Evolutionary conservation across 2,888 invertebrate species (phyloP).

Genomic region (Platycheirus rosarum): DNA sequence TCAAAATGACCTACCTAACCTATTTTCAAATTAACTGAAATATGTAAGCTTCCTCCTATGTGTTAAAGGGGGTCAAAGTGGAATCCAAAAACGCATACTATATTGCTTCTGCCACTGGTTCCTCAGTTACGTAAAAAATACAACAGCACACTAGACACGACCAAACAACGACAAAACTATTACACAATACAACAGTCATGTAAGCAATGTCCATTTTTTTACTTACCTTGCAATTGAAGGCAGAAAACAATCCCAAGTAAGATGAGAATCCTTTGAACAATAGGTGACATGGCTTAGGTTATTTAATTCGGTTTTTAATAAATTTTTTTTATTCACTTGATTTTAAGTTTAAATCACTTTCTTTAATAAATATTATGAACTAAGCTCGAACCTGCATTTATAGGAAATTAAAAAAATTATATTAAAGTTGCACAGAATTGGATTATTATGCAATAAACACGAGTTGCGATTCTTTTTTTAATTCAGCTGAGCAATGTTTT

Average conservation of each 20-base stretch:
- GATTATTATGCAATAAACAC: background rate
- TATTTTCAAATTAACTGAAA: slow-evolving; percentile 16
- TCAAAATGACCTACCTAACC: slow-evolving; percentile 31
- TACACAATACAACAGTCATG: slow-evolving; percentile 25
- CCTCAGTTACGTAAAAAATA: slow-evolving; percentile 35
- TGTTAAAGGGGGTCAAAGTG: background rate
- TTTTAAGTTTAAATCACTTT: slow-evolving; percentile 4
- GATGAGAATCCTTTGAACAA: slow-evolving; percentile 80
- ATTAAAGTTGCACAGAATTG: background rate
- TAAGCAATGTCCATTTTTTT: too few relatives aligned
- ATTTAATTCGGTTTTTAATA: background rate
- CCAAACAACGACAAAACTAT: slow-evolving; percentile 6
- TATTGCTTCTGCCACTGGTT: too few relatives aligned
- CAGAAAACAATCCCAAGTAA: slow-evolving; percentile 80
- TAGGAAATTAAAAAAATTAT: background rate
- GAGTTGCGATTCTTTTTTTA: background rate
- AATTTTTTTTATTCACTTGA: background rate
- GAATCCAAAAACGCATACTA: too few relatives aligned
- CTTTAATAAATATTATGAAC: background rate
- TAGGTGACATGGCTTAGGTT: slow-evolving; percentile 78
- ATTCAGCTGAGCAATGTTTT: background rate
- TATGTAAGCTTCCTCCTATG: slow-evolving; percentile 3
- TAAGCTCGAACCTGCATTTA: background rate
- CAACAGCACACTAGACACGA: background rate
- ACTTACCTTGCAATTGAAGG: slow-evolving; percentile 80